Evolutionary conservation across 37 sponge, comb jelly and placozoan species (phyloP).

Genomic region (Spongilla lacustris): DNA sequence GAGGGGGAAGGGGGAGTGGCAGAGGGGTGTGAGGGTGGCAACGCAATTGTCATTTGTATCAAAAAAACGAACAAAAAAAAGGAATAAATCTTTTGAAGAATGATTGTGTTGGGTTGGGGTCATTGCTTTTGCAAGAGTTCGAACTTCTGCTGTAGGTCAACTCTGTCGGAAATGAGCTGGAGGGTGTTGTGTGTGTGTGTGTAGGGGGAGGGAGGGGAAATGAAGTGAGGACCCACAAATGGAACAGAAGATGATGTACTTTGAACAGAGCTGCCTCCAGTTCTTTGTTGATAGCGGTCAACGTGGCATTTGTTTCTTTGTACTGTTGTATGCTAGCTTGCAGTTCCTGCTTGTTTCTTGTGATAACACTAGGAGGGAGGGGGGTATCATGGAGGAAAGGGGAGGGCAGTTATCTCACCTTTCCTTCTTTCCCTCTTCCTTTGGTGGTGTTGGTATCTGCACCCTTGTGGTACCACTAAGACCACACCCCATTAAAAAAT

Average conservation of each 20-base stretch:
- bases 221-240: background rate
- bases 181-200: too few relatives aligned
- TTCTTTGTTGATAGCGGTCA: conserved; percentile 45
- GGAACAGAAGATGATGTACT: conserved; percentile 30
- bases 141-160: background rate
- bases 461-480: background rate
- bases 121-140: background rate
- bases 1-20: background rate
- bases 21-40: background rate
- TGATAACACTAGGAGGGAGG: background rate
- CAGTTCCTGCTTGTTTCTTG: conserved; percentile 30
- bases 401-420: background rate
- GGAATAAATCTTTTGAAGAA: background rate
- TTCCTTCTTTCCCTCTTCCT: background rate
- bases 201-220: background rate
- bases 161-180: background rate
- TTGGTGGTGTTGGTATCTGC: background rate
- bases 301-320: conserved; percentile 46
- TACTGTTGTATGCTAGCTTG: conserved; percentile 49
- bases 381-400: background rate
- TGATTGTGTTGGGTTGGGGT: background rate
- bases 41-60: background rate
- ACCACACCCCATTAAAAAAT: background rate
- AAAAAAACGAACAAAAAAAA: background rate
- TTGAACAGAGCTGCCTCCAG: conserved; percentile 47